Evolutionary conservation across 2,888 invertebrate genomes (phyloP).

Genomic region (Agrotis exclamationis): DNA sequence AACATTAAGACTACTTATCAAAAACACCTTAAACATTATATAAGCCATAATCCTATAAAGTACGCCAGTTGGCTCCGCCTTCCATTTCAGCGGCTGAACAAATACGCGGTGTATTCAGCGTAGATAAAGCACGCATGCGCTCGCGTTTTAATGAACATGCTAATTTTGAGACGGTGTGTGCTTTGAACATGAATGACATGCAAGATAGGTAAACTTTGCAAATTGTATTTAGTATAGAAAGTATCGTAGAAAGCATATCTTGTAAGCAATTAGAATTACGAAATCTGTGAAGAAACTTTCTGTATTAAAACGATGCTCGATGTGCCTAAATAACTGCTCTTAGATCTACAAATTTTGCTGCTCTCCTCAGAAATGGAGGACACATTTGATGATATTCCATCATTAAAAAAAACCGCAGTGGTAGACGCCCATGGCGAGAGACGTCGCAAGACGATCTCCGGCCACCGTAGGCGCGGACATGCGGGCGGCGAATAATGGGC

Average conservation of each 20-base stretch:
- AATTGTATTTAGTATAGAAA: not conserved
- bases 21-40: conserved; percentile 12
- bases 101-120: conserved; percentile 32
- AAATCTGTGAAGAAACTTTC: not conserved
- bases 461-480: too few relatives aligned
- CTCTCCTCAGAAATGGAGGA: too few relatives aligned
- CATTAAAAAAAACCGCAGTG: too few relatives aligned
- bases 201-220: conserved; percentile 22
- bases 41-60: conserved; percentile 26
- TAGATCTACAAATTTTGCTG: too few relatives aligned
- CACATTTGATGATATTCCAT: too few relatives aligned
- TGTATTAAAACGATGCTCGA: not conserved
- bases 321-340: not conserved
- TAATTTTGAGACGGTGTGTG: conserved; percentile 45
- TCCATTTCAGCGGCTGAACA: conserved; percentile 36
- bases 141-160: conserved; percentile 56
- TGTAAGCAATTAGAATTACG: not conserved
- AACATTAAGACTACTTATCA: conserved; percentile 9
- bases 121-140: conserved; percentile 46
- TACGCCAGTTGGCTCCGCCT: conserved; percentile 11
- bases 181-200: conserved; percentile 40
- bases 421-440: too few relatives aligned
- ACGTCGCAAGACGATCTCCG: too few relatives aligned
- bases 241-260: too few relatives aligned
- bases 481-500: too few relatives aligned